Evolutionary conservation across 2,888 invertebrate genomes (phyloP).

Genomic region (Drosophila kambysellisi): DNA sequence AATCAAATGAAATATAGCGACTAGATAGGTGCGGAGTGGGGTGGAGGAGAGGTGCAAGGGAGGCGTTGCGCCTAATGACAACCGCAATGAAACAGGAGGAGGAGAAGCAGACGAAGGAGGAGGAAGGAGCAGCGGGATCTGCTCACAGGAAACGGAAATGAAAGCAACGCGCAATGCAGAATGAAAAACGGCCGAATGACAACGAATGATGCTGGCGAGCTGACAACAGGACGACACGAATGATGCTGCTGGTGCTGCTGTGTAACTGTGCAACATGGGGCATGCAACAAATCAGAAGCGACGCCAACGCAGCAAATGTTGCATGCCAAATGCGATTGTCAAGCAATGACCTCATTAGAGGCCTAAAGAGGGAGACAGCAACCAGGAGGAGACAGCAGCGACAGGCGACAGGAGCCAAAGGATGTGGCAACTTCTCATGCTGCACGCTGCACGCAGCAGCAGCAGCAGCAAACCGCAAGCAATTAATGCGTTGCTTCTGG

Average conservation of each 20-base stretch:
- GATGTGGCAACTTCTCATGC: conserved; percentile 33
- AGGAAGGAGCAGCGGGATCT: not conserved
- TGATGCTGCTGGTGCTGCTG: conserved; percentile 19
- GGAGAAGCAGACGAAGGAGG: not conserved
- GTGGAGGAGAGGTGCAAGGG: conserved; percentile 4
- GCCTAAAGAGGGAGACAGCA: conserved; percentile 15
- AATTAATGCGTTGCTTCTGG: conserved; percentile 39
- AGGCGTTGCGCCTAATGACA: conserved; percentile 67
- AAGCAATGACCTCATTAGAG: conserved; percentile 84
- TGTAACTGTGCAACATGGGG: conserved; percentile 22
- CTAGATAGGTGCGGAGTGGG: not conserved
- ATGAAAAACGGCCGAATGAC: conserved; percentile 57
- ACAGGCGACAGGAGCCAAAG: conserved; percentile 17
- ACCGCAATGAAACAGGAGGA: conserved; percentile 53
- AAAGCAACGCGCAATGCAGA: conserved; percentile 66
- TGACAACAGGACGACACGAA: conserved; percentile 20
- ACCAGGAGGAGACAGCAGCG: conserved; percentile 8
- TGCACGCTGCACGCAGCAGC: conserved; percentile 19
- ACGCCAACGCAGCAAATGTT: conserved; percentile 58
- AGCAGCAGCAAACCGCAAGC: conserved; percentile 41
- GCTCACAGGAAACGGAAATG: conserved; percentile 70
- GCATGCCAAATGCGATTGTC: conserved; percentile 82
- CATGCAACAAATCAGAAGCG: conserved; percentile 68
- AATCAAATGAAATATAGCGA: conserved; percentile 73
- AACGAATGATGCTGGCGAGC: conserved; percentile 48